phyloP scores from a whole-genome alignment of 2,113 vertebrate species.

The Neolamprologus fasciatus region DNA sequence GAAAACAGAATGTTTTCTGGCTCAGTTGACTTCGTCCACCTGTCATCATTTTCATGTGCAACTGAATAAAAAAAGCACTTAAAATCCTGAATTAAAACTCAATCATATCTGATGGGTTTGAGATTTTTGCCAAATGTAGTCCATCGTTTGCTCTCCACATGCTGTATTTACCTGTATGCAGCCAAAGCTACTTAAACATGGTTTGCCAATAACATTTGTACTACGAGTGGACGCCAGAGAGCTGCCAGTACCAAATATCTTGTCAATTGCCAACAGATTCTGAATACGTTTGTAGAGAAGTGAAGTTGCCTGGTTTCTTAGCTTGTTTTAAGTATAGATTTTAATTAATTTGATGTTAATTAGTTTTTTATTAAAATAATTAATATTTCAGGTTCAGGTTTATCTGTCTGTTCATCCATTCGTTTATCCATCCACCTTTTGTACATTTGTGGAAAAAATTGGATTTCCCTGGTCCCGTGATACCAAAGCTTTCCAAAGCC shows the following conservation, averaged over 20 bases:
- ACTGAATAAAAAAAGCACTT: background rate
- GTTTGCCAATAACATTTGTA: background rate
- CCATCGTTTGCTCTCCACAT: background rate
- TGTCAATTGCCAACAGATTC: background rate
- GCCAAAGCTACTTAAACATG: background rate
- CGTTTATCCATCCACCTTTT: background rate
- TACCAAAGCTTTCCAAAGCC: background rate
- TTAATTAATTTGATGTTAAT: background rate
- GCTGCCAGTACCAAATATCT: accelerated
- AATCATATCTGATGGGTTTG: background rate
- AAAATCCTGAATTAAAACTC: background rate
- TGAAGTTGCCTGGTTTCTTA: background rate
- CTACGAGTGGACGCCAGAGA: accelerated
- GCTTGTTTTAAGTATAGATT: background rate
- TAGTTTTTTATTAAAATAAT: accelerated
- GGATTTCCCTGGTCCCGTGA: background rate
- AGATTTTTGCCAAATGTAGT: background rate
- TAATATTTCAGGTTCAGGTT: background rate
- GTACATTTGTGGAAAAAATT: background rate
- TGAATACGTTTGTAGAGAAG: background rate
- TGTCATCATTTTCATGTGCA: background rate
- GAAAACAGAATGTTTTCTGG: background rate
- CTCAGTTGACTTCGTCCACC: background rate
- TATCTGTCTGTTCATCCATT: background rate
- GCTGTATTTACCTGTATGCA: background rate